Conservation (phyloP, 2,113 vertebrate species). For the Cichladusa arquata region DNA sequence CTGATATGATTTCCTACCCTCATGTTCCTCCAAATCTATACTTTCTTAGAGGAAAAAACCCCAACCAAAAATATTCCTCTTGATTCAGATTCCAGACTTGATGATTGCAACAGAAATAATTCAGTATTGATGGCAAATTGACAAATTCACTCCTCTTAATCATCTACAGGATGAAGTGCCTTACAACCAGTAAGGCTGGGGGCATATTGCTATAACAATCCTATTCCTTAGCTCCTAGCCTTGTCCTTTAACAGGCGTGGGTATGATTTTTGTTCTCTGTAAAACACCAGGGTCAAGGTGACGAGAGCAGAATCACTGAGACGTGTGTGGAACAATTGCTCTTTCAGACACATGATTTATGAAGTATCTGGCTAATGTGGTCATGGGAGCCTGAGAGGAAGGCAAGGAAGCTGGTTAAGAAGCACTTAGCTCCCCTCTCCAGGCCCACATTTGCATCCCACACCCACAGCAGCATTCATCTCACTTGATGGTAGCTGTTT, state of each 20-base stretch:
- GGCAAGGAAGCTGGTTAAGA: constrained; percentile 23
- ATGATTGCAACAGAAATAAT: background rate
- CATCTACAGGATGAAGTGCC: background rate
- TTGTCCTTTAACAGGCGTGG: constrained; percentile 14
- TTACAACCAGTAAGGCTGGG: background rate
- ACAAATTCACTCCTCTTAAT: background rate
- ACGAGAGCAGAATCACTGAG: background rate
- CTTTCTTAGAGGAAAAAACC: background rate
- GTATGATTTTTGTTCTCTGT: background rate
- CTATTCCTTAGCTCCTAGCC: background rate
- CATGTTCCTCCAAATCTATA: background rate
- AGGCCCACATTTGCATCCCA: constrained; percentile 17
- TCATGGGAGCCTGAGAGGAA: constrained; percentile 2
- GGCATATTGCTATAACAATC: background rate
- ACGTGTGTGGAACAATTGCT: constrained; percentile 30
- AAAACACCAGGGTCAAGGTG: constrained; percentile 44
- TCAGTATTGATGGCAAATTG: background rate
- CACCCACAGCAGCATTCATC: background rate
- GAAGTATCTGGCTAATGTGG: constrained; percentile 49
- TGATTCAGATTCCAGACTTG: background rate
- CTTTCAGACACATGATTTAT: constrained; percentile 64
- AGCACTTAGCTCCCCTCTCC: background rate
- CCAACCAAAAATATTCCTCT: background rate
- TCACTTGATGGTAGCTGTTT: background rate
- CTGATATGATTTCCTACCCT: background rate